Conservation (phyloP, 2,797 vertebrate species). For the Balearica regulorum region DNA sequence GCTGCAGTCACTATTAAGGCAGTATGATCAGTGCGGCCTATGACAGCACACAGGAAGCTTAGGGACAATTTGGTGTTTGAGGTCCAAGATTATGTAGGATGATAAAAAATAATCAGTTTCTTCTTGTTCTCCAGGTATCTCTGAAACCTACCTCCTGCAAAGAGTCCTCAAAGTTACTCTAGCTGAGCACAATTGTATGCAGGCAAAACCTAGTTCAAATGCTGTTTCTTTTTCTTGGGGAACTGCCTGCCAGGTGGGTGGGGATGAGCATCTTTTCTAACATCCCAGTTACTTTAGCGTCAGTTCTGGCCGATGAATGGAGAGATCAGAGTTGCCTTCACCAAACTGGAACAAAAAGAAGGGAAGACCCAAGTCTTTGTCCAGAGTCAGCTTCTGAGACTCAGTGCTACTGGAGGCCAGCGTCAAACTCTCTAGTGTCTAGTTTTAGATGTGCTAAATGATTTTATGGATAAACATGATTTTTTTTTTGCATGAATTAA, state of each 20-base stretch:
- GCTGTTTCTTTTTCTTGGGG: not conserved
- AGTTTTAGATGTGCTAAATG: not conserved
- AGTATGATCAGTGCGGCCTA: not conserved
- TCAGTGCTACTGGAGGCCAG: not conserved
- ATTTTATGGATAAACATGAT: not conserved
- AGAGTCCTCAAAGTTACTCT: not conserved
- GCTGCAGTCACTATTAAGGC: not conserved
- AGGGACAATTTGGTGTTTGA: not conserved
- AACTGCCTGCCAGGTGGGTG: not conserved
- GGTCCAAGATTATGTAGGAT: not conserved
- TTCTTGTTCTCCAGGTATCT: not conserved
- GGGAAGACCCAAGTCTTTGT: fast-evolving
- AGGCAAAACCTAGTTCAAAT: not conserved
- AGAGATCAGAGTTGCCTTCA: not conserved
- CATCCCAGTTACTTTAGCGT: not conserved
- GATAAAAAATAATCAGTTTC: not conserved
- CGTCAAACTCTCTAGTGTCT: not conserved
- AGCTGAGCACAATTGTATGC: not conserved
- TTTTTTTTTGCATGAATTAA: not conserved
- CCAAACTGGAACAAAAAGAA: not conserved
- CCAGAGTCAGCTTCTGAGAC: not conserved
- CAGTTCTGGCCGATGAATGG: not conserved
- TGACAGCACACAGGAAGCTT: not conserved
- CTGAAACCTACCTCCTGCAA: not conserved
- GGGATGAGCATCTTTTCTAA: not conserved